Evolutionary conservation across 2,888 invertebrate species (phyloP), one percentile per base, ranked within the genome.

Genomic region (Venusia cambrica): DNA sequence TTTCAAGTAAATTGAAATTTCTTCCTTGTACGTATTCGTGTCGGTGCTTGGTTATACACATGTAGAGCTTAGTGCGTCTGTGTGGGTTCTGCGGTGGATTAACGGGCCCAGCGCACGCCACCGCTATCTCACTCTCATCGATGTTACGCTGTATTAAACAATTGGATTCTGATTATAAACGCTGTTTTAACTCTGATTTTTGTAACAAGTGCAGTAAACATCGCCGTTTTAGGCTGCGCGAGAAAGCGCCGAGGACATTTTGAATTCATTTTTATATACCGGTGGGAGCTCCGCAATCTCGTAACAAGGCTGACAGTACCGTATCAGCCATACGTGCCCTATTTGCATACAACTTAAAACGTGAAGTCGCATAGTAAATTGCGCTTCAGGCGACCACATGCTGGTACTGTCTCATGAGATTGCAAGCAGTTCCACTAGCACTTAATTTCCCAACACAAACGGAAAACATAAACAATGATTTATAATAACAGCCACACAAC

Each of bases 401-500:
- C 58, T 63, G 62, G 14, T 32, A 32, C 61, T 59, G 67, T 67
- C 58, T 57, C 57, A 44, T 62, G 65, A 74, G 76, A 77, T 74
- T 70, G 73, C 74, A 62, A 73, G 64, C 70, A 73, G 73, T 77
- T 78, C 72, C 18, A 30, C 39, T 73, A 78, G 66, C 77, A 80
- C 78, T 83, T 83, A 83, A 83, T 85, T 81, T 74, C 65, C 67
- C 66, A 78, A 76, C 73, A 69, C 78, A 84, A 87, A 84, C 87
- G 87, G 87, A 87, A 88, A 87, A 77, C 87, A 87, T 87, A 87
- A 87, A 80, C 84, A 85, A 87, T 87, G 87, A 88, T 87, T 88
- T 87, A 88, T 87, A 84, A 80, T 85, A 85, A 81, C 84, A 73
- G 70, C 77, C 78, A 79, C 75, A 83, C 73, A 83, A 76, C 78